Evolutionary conservation across 2,797 vertebrate genomes (phyloP), one percentile per base, ranked within the genome.

Genomic region (Rhincodon typus): DNA sequence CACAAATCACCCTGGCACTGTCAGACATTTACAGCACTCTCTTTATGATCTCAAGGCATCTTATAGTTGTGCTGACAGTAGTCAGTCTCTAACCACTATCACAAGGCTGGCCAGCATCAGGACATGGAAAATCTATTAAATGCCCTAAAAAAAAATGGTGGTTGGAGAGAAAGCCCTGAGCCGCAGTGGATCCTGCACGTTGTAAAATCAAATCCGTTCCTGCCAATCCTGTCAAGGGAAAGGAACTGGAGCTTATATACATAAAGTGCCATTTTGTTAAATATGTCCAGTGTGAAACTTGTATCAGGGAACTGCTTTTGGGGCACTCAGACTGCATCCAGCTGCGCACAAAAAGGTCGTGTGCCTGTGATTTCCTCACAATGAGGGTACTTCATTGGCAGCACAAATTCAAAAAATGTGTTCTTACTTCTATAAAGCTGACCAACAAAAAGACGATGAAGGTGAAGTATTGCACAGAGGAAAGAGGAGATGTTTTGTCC

Each of bases 11-110:
- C 67, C 66, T 72, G n/a, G 93, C 93, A 94, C 66, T 13, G 7
- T 50, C 12, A 19, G 50, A 57, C 30, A 21, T 66, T 91, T 91
- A 91, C 17, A 62, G 88, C 88, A n/a, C 34, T 91, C 53, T 34
- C 88, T 91, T 57, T 91, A 91, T 91, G 57, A 91, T 94, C 67
- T 94, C 67, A 94, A 94, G 38, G 93, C 25, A 70, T 66, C 87
- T 91, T 91, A 66, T 34, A n/a, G 30, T 66, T 72, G 38, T 94
- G 93, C 66, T 72, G 38, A 50, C 46, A 70, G 67, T 46, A 94
- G 8, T 94, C 67, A 94, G 42, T 17, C 38, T 70, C 42, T 72
- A 46, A 94, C 93, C 66, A 46, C 13, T 42, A 42, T 30, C 8
- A 67, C 27, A 42, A 15, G 57, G 53, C 15, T 34, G 87, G 87